A percentile compares a stretch with the other conserved stretches of the same genome.
Evolutionary conservation across 2,797 vertebrate genomes (phyloP).

Genomic region (Sorex maritimensis): DNA sequence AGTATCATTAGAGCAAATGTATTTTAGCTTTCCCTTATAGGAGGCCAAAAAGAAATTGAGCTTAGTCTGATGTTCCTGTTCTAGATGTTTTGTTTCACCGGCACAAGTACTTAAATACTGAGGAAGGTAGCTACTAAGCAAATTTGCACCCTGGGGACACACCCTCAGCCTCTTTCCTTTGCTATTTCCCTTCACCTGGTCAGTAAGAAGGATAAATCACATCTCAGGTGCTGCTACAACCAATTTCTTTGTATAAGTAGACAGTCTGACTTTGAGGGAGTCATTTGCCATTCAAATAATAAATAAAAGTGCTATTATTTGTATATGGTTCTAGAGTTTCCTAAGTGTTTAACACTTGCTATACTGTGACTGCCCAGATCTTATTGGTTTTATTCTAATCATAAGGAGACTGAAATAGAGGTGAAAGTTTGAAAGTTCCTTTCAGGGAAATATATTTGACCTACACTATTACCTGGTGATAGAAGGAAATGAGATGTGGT

Average conservation of each 20-base stretch:
- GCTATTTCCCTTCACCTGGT: neutral
- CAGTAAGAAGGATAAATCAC: neutral
- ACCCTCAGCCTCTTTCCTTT: neutral
- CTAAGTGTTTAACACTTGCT: conserved; percentile 60
- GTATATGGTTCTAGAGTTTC: conserved; percentile 1
- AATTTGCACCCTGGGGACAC: neutral
- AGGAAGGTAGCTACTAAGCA: neutral
- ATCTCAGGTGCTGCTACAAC: neutral
- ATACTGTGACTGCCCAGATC: neutral
- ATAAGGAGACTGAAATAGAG: neutral
- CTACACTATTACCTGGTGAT: neutral
- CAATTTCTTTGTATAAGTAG: neutral
- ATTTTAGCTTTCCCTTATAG: conserved; percentile 32
- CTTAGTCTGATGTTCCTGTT: neutral
- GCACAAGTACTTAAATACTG: neutral
- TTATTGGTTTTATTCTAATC: conserved; percentile 28
- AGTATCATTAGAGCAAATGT: conserved; percentile 48
- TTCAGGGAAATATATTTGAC: conserved; percentile 35
- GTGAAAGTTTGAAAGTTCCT: neutral
- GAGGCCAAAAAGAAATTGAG: conserved; percentile 15
- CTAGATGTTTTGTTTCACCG: neutral
- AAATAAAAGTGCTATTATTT: conserved; percentile 60
- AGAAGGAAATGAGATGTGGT: neutral
- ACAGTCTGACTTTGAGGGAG: conserved; percentile 31
- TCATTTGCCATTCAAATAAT: conserved; percentile 60